phyloP scores from a whole-genome alignment of 2,797 vertebrate genomes.

The Sebastiscus albofasciatus region DNA sequence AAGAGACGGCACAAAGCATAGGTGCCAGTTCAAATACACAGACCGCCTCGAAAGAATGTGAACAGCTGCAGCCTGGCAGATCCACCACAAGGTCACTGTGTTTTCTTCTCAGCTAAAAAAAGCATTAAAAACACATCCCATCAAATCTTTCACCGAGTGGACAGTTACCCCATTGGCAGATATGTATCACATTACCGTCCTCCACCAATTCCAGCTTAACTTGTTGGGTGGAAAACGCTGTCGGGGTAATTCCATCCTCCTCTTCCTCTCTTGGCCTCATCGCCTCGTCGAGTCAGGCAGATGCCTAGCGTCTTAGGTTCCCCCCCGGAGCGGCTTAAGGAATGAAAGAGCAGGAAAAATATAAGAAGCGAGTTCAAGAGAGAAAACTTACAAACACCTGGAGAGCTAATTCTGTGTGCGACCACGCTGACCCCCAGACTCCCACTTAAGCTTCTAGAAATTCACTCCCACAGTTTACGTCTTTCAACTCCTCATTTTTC shows the following conservation, averaged over 20 bases:
- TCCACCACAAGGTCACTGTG: not conserved
- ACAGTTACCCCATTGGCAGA: not conserved
- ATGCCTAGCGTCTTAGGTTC: conserved; percentile 44
- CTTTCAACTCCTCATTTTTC: conserved; percentile 46
- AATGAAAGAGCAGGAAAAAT: conserved; percentile 12
- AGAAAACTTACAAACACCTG: conserved; percentile 32
- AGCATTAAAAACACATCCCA: not conserved
- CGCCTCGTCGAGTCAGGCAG: conserved; percentile 33
- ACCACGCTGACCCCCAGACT: conserved; percentile 23
- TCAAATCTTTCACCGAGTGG: not conserved
- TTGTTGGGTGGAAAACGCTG: conserved; percentile 40
- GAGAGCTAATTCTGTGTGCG: conserved; percentile 16
- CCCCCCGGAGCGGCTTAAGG: conserved; percentile 29
- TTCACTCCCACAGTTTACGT: conserved; percentile 38
- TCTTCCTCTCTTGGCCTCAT: conserved; percentile 54
- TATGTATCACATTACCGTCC: conserved; percentile 12
- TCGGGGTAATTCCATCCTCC: conserved; percentile 62
- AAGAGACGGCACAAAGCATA: not conserved
- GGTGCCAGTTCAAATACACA: conserved; percentile 44
- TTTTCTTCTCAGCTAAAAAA: not conserved
- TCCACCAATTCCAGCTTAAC: conserved; percentile 2
- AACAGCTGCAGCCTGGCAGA: conserved; percentile 18
- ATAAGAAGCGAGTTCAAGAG: conserved; percentile 13
- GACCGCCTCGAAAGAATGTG: not conserved
- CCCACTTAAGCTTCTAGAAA: conserved; percentile 33